Percentiles rank a stretch among this genome's conserved stretches.
These are phyloP conservation scores for Chromoteleia sp. DNA, from an alignment of 2,888 invertebrate species.

Conservation along the genomic window DNA sequence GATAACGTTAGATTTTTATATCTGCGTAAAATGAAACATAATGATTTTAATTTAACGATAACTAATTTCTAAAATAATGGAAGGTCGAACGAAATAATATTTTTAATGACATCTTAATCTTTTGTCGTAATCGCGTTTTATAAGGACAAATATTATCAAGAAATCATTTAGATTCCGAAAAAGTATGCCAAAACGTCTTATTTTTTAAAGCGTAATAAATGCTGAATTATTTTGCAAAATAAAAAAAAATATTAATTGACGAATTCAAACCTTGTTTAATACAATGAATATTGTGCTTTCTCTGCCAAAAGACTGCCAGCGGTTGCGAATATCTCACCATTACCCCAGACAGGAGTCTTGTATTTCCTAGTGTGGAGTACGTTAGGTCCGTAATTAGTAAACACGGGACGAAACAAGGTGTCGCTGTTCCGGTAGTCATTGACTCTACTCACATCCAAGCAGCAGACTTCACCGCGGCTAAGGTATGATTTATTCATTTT, in stretches of 20 bases:
- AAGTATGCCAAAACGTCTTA: too few species aligned
- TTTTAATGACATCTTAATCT: not conserved
- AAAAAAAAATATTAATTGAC: not conserved
- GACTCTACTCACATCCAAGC: conserved; percentile 88
- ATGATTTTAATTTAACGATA: not conserved
- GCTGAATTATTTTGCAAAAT: not conserved
- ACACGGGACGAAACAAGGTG: conserved; percentile 88
- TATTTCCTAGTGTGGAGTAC: conserved; percentile 89
- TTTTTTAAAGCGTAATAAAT: too few species aligned
- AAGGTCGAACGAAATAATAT: conserved; percentile 5
- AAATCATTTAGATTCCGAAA: too few species aligned
- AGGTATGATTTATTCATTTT: conserved; percentile 82
- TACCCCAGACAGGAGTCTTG: conserved; percentile 87
- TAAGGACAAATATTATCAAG: too few species aligned
- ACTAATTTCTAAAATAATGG: not conserved
- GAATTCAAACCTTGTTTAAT: not conserved
- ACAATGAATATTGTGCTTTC: not conserved
- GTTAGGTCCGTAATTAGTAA: conserved; percentile 90
- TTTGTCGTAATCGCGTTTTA: not conserved
- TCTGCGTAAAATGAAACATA: not conserved
- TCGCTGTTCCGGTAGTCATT: conserved; percentile 87
- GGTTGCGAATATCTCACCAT: conserved; percentile 87
- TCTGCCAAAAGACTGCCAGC: conserved; percentile 83
- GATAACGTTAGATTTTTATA: not conserved
- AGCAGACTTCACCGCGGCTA: conserved; percentile 89